Conservation (phyloP, 2,797 vertebrate species). For the Enteromius unitaeniatus region DNA sequence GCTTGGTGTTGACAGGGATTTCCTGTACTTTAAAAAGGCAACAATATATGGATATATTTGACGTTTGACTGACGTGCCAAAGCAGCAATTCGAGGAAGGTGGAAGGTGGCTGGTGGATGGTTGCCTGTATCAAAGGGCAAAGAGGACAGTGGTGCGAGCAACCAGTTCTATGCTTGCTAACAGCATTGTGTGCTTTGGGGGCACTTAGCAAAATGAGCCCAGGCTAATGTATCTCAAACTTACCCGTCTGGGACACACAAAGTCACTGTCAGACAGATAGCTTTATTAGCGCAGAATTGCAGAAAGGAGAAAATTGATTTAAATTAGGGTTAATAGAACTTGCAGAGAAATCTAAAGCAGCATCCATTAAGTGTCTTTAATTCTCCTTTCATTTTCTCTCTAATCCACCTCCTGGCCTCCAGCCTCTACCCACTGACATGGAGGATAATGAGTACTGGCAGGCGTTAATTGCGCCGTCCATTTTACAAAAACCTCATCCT, state of each 20-base stretch:
- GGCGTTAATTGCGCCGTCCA: constrained; percentile 65
- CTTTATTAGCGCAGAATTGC: constrained; percentile 55
- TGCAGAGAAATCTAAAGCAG: constrained; percentile 71
- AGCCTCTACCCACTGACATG: constrained; percentile 57
- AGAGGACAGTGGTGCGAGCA: not conserved
- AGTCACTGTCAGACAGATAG: constrained; percentile 42
- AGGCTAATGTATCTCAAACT: constrained; percentile 47
- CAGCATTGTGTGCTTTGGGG: constrained; percentile 29
- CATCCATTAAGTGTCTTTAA: constrained; percentile 64
- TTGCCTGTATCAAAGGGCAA: not conserved
- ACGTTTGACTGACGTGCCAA: not conserved
- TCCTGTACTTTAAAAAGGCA: constrained; percentile 18
- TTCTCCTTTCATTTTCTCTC: constrained; percentile 61
- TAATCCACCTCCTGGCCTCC: constrained; percentile 63
- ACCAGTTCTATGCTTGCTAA: constrained; percentile 21
- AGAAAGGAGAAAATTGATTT: constrained; percentile 65
- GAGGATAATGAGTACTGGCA: constrained; percentile 65
- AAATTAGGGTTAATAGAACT: constrained; percentile 70
- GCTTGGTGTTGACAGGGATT: constrained; percentile 25
- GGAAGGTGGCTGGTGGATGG: too few species aligned
- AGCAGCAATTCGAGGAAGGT: not conserved
- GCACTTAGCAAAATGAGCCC: constrained; percentile 51
- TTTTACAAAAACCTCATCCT: constrained; percentile 57
- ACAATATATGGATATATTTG: constrained; percentile 3
- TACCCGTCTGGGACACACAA: constrained; percentile 32